Evolutionary conservation across 2,797 vertebrate species (phyloP).

Genomic region (Sarcoramphus papa): DNA sequence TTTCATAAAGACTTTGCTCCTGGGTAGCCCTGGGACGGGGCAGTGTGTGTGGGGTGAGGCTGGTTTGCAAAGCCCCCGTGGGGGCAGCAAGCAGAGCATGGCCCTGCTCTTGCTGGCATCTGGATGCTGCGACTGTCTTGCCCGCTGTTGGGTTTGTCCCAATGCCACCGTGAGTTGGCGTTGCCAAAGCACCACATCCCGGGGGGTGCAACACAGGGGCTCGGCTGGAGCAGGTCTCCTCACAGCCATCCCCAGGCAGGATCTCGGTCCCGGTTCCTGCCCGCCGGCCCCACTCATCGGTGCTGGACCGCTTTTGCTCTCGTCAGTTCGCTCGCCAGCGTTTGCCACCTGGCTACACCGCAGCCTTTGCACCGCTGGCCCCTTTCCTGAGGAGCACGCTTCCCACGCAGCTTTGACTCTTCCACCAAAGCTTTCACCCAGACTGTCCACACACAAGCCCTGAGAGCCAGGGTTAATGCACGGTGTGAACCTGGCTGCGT

Average conservation of each 20-base stretch:
- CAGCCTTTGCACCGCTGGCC: not conserved
- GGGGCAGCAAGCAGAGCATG: not conserved
- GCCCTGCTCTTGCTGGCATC: not conserved
- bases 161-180: not conserved
- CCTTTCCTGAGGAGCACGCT: not conserved
- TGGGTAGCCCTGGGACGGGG: not conserved
- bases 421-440: conserved; percentile 31
- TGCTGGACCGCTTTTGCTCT: not conserved
- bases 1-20: not conserved
- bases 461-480: conserved; percentile 19
- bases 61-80: not conserved
- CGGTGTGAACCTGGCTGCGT: not conserved
- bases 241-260: not conserved
- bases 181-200: not conserved
- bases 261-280: not conserved
- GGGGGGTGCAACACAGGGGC: no score
- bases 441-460: conserved; percentile 28
- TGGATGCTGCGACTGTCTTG: not conserved
- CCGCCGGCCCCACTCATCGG: accelerated
- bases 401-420: conserved; percentile 30
- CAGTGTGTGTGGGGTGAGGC: accelerated
- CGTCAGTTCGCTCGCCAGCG: accelerated
- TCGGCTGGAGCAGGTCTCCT: not conserved
- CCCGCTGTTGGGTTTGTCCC: not conserved
- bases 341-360: not conserved